Evolutionary conservation across 1,140 invertebrate species (phyloP), one percentile per base, ranked within the genome.

Genomic region (Neodiprion fabricii): DNA sequence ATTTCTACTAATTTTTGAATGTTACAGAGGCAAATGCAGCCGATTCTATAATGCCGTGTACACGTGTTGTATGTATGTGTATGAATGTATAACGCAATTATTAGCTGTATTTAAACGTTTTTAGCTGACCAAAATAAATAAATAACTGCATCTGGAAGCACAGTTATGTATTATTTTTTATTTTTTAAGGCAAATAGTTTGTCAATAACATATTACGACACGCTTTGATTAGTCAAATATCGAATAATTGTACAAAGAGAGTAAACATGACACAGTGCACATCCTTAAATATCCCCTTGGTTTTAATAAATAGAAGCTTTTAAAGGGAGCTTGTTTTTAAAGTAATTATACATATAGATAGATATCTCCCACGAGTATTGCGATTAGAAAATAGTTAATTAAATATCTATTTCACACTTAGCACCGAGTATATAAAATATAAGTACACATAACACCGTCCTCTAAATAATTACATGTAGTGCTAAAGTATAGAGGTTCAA

Each of bases 161-260:
- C 17, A 21, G 17, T 21, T 21, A 21, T 21, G 17, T 21, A 61
- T 61, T 12, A 7, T 61, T 14, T 14, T 61, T 61, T 40, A 5
- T 61, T 61, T 14, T 14, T 61, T 61, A 8, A 17, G 53, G 53
- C 53, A 61, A 61, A 61, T 61, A 61, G 53, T 61, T 61, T 61
- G 0, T 61, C 53, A 61, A 61, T 61, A 61, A 61, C 53, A 61
- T 9, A 12, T 61, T 61, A 61, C 53, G 7, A 61, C 53, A 61
- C 53, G 53, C 53, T 61, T 61, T 61, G 4, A 61, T 61, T 9
- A 61, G 53, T 17, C 53, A 61, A 61, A 14, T 61, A 61, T 61
- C n/a, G n/a, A 40, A 61, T 12, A 61, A 61, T 61, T 61, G 53
- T 61, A 11, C 53, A 61, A 61, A 61, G 53, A 61, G 53, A 61